Evolutionary conservation across 2,797 vertebrate species (phyloP).

Genomic region (Masticophis lateralis): DNA sequence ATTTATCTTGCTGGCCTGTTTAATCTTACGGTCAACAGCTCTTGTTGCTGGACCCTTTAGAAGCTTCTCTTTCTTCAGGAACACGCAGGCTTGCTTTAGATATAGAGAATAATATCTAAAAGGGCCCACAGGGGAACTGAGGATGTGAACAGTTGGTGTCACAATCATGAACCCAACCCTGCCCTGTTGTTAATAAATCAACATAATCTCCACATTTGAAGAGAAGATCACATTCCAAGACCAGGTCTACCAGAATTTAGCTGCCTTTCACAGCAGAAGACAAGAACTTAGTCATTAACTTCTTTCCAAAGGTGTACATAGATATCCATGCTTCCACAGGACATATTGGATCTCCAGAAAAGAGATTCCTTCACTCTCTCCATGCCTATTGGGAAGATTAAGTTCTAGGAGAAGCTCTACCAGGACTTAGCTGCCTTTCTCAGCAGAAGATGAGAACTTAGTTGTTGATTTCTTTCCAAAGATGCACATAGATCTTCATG

Average conservation of each 20-base stretch:
- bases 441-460: too few species aligned
- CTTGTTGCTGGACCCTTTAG: conserved; percentile 29
- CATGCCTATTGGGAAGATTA: too few species aligned
- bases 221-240: not conserved
- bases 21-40: conserved; percentile 6
- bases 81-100: not conserved
- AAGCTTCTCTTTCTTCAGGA: not conserved
- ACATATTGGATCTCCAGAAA: too few species aligned
- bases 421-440: too few species aligned
- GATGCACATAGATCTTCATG: too few species aligned
- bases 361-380: too few species aligned
- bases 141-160: not conserved
- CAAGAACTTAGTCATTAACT: too few species aligned
- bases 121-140: not conserved
- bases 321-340: too few species aligned
- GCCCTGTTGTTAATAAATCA: not conserved
- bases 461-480: too few species aligned
- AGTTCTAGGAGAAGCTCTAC: too few species aligned
- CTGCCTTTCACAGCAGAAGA: not conserved
- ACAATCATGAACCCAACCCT: not conserved
- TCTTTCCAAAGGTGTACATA: too few species aligned
- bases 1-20: conserved; percentile 4
- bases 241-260: not conserved
- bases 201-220: not conserved
- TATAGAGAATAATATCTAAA: not conserved